Conservation (phyloP, 2,888 invertebrate genomes). For the Sinopyrophorus schimmeli region DNA sequence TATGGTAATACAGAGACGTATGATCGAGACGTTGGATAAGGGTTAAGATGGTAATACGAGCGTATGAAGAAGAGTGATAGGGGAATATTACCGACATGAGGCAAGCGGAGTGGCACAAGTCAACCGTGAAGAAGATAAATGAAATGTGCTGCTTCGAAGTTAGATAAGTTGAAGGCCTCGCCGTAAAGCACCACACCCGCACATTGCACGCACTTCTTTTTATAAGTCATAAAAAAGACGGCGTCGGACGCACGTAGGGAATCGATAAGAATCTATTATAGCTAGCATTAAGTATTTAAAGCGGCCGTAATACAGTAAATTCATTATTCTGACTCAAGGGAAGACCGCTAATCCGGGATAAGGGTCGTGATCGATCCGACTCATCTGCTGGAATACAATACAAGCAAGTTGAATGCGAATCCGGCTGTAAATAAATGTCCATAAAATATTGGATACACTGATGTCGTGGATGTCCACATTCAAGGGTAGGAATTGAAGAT, state of each 20-base stretch:
- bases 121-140: conserved; percentile 55
- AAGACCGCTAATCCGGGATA: conserved; percentile 33
- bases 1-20: conserved; percentile 30
- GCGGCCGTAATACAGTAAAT: conserved; percentile 31
- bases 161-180: conserved; percentile 36
- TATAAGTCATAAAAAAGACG: conserved; percentile 32
- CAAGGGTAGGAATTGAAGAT: conserved; percentile 44
- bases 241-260: conserved; percentile 24
- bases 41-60: conserved; percentile 28
- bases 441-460: conserved; percentile 46
- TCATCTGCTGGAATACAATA: conserved; percentile 25
- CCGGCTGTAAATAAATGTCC: conserved; percentile 46
- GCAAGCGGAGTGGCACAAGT: conserved; percentile 50
- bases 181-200: conserved; percentile 37
- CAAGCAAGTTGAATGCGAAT: conserved; percentile 19
- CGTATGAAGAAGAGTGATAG: conserved; percentile 39
- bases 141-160: conserved; percentile 45
- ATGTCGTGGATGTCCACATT: conserved; percentile 43
- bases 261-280: conserved; percentile 32
- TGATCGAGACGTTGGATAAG: conserved; percentile 23
- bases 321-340: conserved; percentile 30
- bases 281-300: conserved; percentile 30
- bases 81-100: conserved; percentile 42
- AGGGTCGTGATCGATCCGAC: conserved; percentile 30
- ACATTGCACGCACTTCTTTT: conserved; percentile 34